phyloP scores from a whole-genome alignment of 2,797 vertebrate species.

The Limnodromus scolopaceus region DNA sequence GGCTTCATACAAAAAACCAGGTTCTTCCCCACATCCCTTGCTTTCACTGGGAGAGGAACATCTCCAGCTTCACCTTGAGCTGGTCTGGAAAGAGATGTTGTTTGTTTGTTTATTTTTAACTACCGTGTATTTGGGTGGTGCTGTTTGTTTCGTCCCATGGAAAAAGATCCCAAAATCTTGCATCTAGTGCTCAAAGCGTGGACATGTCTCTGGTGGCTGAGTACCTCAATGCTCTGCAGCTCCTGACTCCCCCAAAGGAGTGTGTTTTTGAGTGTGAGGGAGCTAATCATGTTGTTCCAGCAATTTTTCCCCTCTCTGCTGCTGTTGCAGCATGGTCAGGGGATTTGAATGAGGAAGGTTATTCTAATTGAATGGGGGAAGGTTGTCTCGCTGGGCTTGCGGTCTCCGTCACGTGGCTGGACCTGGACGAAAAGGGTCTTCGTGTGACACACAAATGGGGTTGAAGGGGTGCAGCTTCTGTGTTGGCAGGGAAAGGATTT shows the following conservation, averaged over 20 bases:
- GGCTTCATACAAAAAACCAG: not conserved
- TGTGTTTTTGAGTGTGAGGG: not conserved
- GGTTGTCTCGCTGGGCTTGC: rapidly evolving
- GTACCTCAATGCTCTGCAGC: not conserved
- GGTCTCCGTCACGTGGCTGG: rapidly evolving
- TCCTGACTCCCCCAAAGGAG: not conserved
- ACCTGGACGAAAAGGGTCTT: not conserved
- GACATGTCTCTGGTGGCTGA: not conserved
- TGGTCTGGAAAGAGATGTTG: not conserved
- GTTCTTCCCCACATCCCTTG: not conserved
- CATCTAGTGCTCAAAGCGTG: rapidly evolving
- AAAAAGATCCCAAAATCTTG: not conserved
- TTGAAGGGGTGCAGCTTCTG: not conserved
- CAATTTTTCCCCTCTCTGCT: not conserved
- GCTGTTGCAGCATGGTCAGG: not conserved
- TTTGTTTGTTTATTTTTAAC: not conserved
- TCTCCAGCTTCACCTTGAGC: not conserved
- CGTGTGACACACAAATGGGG: rapidly evolving
- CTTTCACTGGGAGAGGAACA: not conserved
- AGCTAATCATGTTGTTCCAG: rapidly evolving
- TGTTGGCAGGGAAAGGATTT: rapidly evolving
- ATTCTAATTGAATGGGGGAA: not conserved
- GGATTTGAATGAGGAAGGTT: not conserved
- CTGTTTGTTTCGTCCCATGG: not conserved
- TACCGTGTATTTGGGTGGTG: rapidly evolving